These are phyloP conservation scores for Karalla daura DNA, from an alignment of 2,797 vertebrate species.

Conservation along the genomic window DNA sequence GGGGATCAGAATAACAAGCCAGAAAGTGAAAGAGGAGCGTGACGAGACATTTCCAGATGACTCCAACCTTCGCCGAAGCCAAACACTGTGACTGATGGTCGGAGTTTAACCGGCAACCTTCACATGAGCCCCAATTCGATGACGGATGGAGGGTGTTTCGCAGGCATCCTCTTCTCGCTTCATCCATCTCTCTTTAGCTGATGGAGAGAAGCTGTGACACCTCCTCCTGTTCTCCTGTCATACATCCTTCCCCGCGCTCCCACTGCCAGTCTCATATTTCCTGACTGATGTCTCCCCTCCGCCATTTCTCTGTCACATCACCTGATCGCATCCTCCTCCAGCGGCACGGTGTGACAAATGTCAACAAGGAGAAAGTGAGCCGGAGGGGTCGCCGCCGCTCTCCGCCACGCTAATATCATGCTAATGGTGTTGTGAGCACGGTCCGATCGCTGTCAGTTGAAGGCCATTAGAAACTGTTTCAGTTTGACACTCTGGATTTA, in stretches of 20 bases:
- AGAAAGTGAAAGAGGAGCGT: background rate
- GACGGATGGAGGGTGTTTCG: conserved; percentile 52
- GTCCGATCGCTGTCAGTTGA: conserved; percentile 45
- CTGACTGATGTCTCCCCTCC: conserved; percentile 61
- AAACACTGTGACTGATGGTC: conserved; percentile 48
- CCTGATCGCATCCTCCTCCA: conserved; percentile 41
- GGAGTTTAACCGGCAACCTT: conserved; percentile 63
- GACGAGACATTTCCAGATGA: conserved; percentile 41
- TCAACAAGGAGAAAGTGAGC: conserved; percentile 39
- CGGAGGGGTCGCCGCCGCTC: conserved; percentile 3
- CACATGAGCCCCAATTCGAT: conserved; percentile 47
- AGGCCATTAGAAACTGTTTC: conserved; percentile 59
- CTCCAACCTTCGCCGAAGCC: conserved; percentile 56
- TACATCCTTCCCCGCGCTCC: conserved; percentile 47
- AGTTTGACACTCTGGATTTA: conserved; percentile 54
- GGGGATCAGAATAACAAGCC: background rate
- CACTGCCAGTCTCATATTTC: conserved; percentile 52
- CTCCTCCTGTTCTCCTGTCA: conserved; percentile 44
- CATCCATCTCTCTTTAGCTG: conserved; percentile 67
- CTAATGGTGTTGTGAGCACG: conserved; percentile 46
- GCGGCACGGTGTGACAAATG: conserved; percentile 29
- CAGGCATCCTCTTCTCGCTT: conserved; percentile 36
- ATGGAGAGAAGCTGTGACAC: conserved; percentile 64
- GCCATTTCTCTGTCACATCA: conserved; percentile 49
- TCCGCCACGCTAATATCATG: conserved; percentile 45